Percentiles rank a stretch among this genome's conserved stretches.
phyloP scores from a whole-genome alignment of 2,888 invertebrate species.

The Ormyrus rosae region DNA sequence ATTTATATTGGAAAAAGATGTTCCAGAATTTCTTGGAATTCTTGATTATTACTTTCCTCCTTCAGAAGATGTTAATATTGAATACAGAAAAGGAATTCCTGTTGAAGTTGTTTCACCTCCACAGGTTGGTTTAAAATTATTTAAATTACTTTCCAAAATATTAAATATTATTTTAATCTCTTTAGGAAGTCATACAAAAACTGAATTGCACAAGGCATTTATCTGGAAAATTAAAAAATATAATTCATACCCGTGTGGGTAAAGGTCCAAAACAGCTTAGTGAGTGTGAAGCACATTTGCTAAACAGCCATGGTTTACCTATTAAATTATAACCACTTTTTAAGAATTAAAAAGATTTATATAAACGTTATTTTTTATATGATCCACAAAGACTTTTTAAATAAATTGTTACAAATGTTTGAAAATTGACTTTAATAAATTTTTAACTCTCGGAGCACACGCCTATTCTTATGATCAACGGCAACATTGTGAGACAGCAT shows the following conservation, averaged over 20 bases:
- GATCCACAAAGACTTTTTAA: not conserved
- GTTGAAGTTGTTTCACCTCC: slow-evolving; percentile 66
- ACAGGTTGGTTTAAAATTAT: slow-evolving; percentile 61
- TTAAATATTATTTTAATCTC: slow-evolving; percentile 35
- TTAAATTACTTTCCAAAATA: slow-evolving; percentile 54
- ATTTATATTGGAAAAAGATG: slow-evolving; percentile 86
- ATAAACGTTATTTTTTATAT: not conserved
- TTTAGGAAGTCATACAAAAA: slow-evolving; percentile 67
- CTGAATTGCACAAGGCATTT: slow-evolving; percentile 74
- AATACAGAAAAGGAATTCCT: slow-evolving; percentile 79
- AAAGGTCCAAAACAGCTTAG: slow-evolving; percentile 82
- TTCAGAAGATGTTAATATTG: slow-evolving; percentile 69
- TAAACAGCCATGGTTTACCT: slow-evolving; percentile 77
- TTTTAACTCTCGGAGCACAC: no score
- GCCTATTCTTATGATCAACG: no score
- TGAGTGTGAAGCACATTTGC: slow-evolving; percentile 76
- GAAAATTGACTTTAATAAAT: no score
- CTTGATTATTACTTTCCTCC: slow-evolving; percentile 86
- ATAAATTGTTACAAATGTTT: not conserved
- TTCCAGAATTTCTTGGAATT: slow-evolving; percentile 82
- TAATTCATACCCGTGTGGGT: slow-evolving; percentile 90
- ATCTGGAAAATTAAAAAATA: slow-evolving; percentile 84
- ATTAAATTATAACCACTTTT: slow-evolving; percentile 41
- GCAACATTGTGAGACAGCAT: no score
- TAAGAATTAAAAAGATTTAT: not conserved